Evolutionary conservation across 2,797 vertebrate species (phyloP).

Genomic region (Sebastes matsubarae): DNA sequence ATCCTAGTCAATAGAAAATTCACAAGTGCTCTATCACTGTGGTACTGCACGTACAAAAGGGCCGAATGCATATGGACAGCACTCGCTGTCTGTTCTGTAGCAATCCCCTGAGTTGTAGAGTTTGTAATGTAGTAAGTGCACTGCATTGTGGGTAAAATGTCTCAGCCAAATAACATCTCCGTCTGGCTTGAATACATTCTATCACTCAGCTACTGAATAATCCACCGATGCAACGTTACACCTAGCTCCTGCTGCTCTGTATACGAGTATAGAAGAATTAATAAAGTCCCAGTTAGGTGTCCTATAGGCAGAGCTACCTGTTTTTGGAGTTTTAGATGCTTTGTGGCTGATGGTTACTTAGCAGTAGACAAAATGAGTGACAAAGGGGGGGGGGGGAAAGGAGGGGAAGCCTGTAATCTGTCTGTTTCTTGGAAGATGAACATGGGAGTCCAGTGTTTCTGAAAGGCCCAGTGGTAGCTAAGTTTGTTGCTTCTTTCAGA

Average conservation of each 20-base stretch:
- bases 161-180: constrained; percentile 8
- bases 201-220: not conserved
- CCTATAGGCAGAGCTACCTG: constrained; percentile 1
- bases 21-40: constrained; percentile 35
- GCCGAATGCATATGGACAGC: constrained; percentile 40
- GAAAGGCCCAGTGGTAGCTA: constrained; percentile 41
- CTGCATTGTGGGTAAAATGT: constrained; percentile 33
- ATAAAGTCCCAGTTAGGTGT: not conserved
- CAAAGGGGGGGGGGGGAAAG: not conserved
- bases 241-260: not conserved
- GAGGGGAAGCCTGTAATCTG: not conserved
- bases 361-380: constrained; percentile 37
- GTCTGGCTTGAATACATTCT: constrained; percentile 23
- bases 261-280: not conserved
- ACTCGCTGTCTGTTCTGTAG: constrained; percentile 34
- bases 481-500: constrained; percentile 69
- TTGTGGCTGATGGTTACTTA: constrained; percentile 50
- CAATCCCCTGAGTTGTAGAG: constrained; percentile 71
- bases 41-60: constrained; percentile 52
- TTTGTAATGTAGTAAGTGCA: constrained; percentile 55
- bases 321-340: constrained; percentile 16
- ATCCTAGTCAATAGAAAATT: constrained; percentile 47
- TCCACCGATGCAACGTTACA: not conserved
- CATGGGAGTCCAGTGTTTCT: constrained; percentile 58
- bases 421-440: constrained; percentile 35